phyloP scores from a whole-genome alignment of 2,888 invertebrate species.

The Mythimna pallens region DNA sequence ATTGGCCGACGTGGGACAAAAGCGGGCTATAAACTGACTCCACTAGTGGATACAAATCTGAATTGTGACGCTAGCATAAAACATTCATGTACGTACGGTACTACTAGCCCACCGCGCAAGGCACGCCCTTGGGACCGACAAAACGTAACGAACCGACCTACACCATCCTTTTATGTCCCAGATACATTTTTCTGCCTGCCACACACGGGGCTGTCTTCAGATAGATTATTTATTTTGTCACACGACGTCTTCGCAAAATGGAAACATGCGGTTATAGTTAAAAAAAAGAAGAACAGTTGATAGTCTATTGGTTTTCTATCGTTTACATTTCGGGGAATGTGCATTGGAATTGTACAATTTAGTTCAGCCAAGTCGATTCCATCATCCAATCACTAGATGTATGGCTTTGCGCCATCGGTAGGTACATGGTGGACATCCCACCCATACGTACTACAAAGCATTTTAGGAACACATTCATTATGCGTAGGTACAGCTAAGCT shows the following conservation, averaged over 20 bases:
- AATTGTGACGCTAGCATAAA: constrained; percentile 86
- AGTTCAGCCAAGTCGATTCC: no score
- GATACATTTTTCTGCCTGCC: constrained; percentile 85
- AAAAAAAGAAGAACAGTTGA: neutral
- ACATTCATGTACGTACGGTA: constrained; percentile 83
- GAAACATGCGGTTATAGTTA: constrained; percentile 31
- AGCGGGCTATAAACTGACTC: constrained; percentile 76
- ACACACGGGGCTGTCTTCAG: constrained; percentile 79
- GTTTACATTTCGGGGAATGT: no score
- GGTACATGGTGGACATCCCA: no score
- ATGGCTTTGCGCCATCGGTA: no score
- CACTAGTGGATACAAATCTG: constrained; percentile 87
- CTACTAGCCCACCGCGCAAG: constrained; percentile 76
- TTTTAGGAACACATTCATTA: no score
- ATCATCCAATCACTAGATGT: no score
- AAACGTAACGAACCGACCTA: constrained; percentile 88
- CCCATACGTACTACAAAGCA: no score
- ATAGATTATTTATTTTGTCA: constrained; percentile 87
- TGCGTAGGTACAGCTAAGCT: no score
- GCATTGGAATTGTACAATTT: no score
- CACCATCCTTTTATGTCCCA: constrained; percentile 85
- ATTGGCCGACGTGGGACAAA: constrained; percentile 76
- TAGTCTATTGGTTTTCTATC: no score
- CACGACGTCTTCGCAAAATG: constrained; percentile 45
- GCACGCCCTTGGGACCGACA: constrained; percentile 85